phyloP scores from a whole-genome alignment of 2,797 vertebrate species.

The Centroberyx gerrardi region DNA sequence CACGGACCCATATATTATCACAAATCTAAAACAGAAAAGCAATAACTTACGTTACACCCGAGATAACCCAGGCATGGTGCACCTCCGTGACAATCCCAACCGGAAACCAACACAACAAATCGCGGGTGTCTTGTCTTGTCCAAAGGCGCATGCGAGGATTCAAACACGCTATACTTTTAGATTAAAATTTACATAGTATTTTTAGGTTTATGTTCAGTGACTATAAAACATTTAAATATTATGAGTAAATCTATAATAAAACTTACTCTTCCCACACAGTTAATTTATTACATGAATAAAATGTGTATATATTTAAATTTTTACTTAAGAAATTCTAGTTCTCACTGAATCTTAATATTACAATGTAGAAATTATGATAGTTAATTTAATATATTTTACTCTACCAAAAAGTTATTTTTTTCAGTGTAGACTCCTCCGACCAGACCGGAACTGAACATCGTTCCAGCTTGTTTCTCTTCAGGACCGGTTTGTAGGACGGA shows the following conservation, averaged over 20 bases:
- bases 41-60: slow-evolving; percentile 9
- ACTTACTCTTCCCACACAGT: too few species aligned
- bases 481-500: not conserved
- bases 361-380: slow-evolving; percentile 29
- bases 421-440: not conserved
- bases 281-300: slow-evolving; percentile 34
- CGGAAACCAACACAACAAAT: too few species aligned
- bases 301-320: not conserved
- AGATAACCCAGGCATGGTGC: not conserved
- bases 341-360: slow-evolving; percentile 25
- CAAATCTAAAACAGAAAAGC: not conserved
- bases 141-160: not conserved
- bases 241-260: too few species aligned
- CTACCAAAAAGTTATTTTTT: not conserved
- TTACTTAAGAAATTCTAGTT: slow-evolving; percentile 34
- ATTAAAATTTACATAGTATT: too few species aligned
- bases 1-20: not conserved
- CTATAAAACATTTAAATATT: too few species aligned
- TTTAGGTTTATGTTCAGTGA: too few species aligned
- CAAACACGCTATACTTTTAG: too few species aligned
- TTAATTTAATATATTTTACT: slow-evolving; percentile 23
- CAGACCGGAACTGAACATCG: not conserved
- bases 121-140: not conserved
- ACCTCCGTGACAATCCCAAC: not conserved
- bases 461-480: not conserved